These are phyloP conservation scores for Conus betulinus DNA, from an alignment of 1,140 invertebrate genomes.

Conservation along the genomic window DNA sequence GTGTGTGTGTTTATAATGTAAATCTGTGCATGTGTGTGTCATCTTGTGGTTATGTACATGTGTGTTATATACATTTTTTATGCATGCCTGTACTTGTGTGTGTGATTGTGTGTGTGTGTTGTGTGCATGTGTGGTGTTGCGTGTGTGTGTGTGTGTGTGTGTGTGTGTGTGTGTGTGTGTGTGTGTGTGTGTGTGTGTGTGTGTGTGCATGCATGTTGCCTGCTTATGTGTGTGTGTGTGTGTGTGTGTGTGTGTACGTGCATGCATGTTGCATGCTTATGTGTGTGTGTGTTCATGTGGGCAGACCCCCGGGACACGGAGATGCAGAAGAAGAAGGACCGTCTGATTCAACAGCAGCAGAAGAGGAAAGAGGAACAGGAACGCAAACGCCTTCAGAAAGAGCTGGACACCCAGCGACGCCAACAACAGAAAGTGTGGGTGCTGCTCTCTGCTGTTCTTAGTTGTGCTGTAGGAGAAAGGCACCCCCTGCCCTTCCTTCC, in stretches of 20 bases:
- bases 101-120: neutral
- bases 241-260: neutral
- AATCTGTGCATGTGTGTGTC: neutral
- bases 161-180: neutral
- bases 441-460: too few species aligned
- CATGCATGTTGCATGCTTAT: too few species aligned
- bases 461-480: too few species aligned
- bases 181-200: neutral
- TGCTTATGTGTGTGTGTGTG: neutral
- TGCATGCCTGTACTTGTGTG: neutral
- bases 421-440: slow-evolving; percentile 79
- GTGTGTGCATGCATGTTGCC: neutral
- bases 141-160: slow-evolving; percentile 14
- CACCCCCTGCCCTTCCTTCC: too few species aligned
- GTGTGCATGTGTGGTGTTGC: too few species aligned
- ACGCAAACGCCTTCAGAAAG: slow-evolving; percentile 81
- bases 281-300: slow-evolving; percentile 14
- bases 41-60: neutral
- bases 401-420: slow-evolving; percentile 86
- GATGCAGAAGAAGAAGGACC: slow-evolving; percentile 93
- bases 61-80: neutral
- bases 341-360: slow-evolving; percentile 89
- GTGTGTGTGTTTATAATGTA: neutral
- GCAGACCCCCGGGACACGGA: slow-evolving; percentile 88
- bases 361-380: slow-evolving; percentile 92